Percentiles rank a stretch among this genome's conserved stretches.
These are phyloP conservation scores for Drosophila punjabiensis DNA, from an alignment of 1,140 invertebrate genomes.

Conservation along the genomic window DNA sequence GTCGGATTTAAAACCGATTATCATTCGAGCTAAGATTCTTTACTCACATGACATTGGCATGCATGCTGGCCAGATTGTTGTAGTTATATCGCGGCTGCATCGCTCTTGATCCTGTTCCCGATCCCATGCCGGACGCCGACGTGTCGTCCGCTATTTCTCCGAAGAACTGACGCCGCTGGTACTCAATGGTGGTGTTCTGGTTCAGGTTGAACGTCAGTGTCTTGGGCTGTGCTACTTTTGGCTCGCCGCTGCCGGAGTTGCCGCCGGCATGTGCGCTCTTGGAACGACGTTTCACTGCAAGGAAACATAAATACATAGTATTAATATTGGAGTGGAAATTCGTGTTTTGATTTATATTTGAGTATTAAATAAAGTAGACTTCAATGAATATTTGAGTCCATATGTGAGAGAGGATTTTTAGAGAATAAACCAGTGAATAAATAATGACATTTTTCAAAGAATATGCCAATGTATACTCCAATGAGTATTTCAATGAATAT, in stretches of 20 bases:
- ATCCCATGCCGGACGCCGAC: conserved; percentile 21
- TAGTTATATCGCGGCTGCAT: conserved; percentile 63
- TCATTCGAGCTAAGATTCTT: no score
- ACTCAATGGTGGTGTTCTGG: conserved; percentile 84
- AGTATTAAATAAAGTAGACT: neutral
- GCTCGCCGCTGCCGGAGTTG: conserved; percentile 57
- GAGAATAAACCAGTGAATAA: neutral
- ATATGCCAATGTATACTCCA: neutral
- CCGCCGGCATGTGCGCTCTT: conserved; percentile 84
- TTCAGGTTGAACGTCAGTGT: conserved; percentile 84
- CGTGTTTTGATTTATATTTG: neutral
- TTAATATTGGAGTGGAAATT: neutral
- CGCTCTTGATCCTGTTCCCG: conserved; percentile 27
- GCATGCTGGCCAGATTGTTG: conserved; percentile 80
- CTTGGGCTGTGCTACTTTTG: conserved; percentile 83
- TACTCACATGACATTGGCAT: conserved; percentile 85
- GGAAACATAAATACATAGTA: neutral
- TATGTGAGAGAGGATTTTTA: no score
- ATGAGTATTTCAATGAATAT: neutral
- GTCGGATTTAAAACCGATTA: neutral
- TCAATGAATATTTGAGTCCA: neutral
- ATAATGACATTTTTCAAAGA: neutral
- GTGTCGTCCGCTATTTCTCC: conserved; percentile 68
- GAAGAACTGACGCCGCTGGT: conserved; percentile 82
- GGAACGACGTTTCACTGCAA: conserved; percentile 82